A percentile compares a stretch with the other conserved stretches of the same genome.
These are phyloP conservation scores for Ochotona curzoniae DNA, from an alignment of 2,113 vertebrate species.

Conservation along the genomic window DNA sequence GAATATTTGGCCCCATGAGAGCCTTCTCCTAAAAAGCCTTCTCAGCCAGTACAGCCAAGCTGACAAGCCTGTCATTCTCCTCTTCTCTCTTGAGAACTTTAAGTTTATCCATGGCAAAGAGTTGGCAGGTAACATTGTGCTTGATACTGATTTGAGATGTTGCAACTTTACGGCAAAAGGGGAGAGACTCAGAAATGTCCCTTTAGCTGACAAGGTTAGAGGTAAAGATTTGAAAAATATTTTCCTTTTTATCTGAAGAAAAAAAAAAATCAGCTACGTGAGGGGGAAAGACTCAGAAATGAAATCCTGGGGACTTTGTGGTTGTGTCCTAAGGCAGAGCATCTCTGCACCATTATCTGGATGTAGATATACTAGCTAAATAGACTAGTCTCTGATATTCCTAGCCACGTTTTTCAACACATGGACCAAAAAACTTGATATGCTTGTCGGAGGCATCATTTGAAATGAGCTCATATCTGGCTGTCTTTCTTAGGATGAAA, in stretches of 20 bases:
- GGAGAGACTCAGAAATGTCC: slow-evolving; percentile 61
- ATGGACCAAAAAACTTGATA: slow-evolving; percentile 37
- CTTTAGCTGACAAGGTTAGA: slow-evolving; percentile 64
- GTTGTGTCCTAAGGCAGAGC: background rate
- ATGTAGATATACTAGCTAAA: background rate
- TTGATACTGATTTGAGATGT: slow-evolving; percentile 55
- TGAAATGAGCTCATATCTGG: slow-evolving; percentile 38
- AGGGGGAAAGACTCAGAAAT: slow-evolving; percentile 34
- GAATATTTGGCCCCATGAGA: slow-evolving; percentile 45
- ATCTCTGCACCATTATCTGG: background rate
- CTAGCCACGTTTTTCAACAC: slow-evolving; percentile 10
- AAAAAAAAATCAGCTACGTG: slow-evolving; percentile 25
- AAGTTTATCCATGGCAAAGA: slow-evolving; percentile 60
- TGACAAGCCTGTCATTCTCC: slow-evolving; percentile 48
- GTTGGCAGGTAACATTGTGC: slow-evolving; percentile 55
- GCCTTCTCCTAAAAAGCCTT: slow-evolving; percentile 48
- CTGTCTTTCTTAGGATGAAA: slow-evolving; percentile 15
- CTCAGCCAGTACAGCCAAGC: background rate
- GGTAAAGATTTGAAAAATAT: slow-evolving; percentile 47
- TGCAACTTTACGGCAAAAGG: slow-evolving; percentile 67
- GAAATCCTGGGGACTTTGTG: slow-evolving; percentile 33
- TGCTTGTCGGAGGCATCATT: background rate
- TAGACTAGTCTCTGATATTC: slow-evolving; percentile 33
- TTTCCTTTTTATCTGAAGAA: slow-evolving; percentile 41
- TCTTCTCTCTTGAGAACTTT: slow-evolving; percentile 58